phyloP scores from a whole-genome alignment of 1,140 invertebrate genomes.

The Diabrotica undecimpunctata region DNA sequence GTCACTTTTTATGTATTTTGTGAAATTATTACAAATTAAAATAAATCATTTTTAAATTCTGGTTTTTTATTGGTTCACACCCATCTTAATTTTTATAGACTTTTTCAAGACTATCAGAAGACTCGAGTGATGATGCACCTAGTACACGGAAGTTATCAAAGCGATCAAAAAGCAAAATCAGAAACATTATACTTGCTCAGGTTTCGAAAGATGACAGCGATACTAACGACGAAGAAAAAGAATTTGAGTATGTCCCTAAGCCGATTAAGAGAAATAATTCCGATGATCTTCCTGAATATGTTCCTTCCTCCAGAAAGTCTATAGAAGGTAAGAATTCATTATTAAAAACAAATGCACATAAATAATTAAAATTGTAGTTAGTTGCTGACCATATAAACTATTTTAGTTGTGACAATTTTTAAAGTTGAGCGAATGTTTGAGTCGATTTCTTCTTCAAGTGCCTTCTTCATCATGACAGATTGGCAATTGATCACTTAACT shows the following conservation, averaged over 20 bases:
- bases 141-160: slow-evolving; percentile 33
- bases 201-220: slow-evolving; percentile 20
- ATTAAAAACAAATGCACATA: no score
- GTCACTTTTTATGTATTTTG: no score
- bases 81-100: no score
- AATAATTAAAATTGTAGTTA: neutral
- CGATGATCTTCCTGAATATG: slow-evolving; percentile 20
- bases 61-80: no score
- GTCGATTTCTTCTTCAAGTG: no score
- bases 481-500: no score
- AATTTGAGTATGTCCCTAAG: slow-evolving; percentile 42
- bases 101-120: slow-evolving; percentile 21
- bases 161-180: slow-evolving; percentile 36
- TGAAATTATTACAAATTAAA: no score
- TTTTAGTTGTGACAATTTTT: no score
- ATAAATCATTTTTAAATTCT: no score
- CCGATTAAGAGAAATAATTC: slow-evolving; percentile 39
- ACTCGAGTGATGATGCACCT: slow-evolving; percentile 24
- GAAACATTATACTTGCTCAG: slow-evolving; percentile 26
- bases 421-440: no score
- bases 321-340: slow-evolving; percentile 5
- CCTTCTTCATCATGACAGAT: no score
- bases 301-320: slow-evolving; percentile 16
- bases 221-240: slow-evolving; percentile 33
- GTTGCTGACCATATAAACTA: neutral